Percentiles rank a stretch among this genome's conserved stretches.
These are phyloP conservation scores for Gyrodactylus bullatarudis DNA, from an alignment of 1,140 invertebrate genomes.

Conservation along the genomic window DNA sequence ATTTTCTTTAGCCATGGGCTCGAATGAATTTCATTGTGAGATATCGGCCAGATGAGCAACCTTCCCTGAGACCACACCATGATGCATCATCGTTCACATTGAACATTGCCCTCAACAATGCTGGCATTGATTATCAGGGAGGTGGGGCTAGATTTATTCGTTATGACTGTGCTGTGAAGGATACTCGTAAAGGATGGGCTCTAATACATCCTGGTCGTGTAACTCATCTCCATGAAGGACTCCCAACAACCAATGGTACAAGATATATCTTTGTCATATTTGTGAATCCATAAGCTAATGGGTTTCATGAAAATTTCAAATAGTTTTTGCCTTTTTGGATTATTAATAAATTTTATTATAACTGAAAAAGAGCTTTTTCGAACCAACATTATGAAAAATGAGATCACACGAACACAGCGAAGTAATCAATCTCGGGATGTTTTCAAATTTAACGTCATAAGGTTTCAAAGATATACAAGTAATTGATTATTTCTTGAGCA, in stretches of 20 bases:
- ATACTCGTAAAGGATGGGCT: constrained; percentile 58
- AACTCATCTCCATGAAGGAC: constrained; percentile 80
- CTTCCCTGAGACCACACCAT: constrained; percentile 62
- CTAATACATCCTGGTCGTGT: constrained; percentile 80
- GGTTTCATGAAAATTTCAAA: no score
- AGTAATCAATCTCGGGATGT: no score
- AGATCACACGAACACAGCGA: no score
- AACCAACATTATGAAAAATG: no score
- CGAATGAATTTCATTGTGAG: constrained; percentile 93
- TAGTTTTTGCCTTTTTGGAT: no score
- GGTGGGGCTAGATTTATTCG: constrained; percentile 72
- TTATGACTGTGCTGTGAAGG: constrained; percentile 69
- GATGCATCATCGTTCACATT: constrained; percentile 95
- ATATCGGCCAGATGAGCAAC: constrained; percentile 74
- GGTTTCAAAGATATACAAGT: no score
- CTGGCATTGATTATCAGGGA: constrained; percentile 36
- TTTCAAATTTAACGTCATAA: background rate
- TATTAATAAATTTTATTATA: no score
- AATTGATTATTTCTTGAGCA: no score
- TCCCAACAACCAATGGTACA: constrained; percentile 49
- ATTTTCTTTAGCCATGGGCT: constrained; percentile 37
- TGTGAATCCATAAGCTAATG: constrained; percentile 45
- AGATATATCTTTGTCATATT: constrained; percentile 99
- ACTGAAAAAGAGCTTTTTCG: no score
- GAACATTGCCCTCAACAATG: constrained; percentile 63